phyloP scores from a whole-genome alignment of 2,888 invertebrate species.

The Conchocele bisecta region DNA sequence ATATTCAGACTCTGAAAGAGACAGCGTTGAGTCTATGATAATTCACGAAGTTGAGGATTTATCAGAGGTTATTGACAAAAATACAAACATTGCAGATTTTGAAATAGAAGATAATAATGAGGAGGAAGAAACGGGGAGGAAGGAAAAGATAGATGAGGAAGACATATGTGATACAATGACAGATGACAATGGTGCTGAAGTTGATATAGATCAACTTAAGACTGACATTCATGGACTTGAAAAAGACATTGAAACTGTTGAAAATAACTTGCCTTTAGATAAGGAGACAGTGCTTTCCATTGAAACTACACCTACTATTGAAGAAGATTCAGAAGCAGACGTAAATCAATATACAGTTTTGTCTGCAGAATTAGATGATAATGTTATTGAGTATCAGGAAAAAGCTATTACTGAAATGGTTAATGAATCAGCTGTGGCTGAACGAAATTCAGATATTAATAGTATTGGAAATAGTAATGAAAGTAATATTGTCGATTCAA shows the following conservation, averaged over 20 bases:
- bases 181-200: too few relatives aligned
- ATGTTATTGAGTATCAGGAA: too few relatives aligned
- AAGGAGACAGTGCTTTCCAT: neutral
- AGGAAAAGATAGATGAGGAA: too few relatives aligned
- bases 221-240: neutral
- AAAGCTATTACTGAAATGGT: too few relatives aligned
- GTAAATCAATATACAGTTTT: neutral
- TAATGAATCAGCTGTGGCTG: too few relatives aligned
- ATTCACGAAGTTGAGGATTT: conserved; percentile 42
- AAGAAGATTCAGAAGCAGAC: neutral
- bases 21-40: conserved; percentile 26
- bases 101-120: neutral
- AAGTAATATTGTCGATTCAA: too few relatives aligned
- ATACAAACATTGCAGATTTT: neutral
- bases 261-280: too few relatives aligned
- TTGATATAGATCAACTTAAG: neutral
- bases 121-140: neutral
- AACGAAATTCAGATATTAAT: too few relatives aligned
- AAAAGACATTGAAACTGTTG: neutral
- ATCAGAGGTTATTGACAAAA: conserved; percentile 18
- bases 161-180: too few relatives aligned
- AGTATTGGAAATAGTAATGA: too few relatives aligned
- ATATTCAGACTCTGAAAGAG: too few relatives aligned
- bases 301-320: neutral
- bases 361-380: too few relatives aligned